Conservation (phyloP, 2,797 vertebrate species). For the Sebastes minor region DNA sequence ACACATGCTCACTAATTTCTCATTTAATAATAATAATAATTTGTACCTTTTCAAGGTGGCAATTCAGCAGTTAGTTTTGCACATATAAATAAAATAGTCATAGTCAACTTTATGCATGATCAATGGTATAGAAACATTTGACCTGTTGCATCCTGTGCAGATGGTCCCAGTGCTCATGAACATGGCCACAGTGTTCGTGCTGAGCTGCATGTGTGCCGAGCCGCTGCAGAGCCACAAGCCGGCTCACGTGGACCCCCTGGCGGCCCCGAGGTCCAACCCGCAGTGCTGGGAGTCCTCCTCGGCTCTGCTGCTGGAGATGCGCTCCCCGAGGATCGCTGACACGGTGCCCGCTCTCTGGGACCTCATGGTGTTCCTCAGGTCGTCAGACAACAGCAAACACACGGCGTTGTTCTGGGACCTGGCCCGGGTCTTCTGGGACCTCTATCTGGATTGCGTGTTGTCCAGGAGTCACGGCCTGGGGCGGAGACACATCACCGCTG, state of each 20-base stretch:
- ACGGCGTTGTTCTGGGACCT: slow-evolving; percentile 93
- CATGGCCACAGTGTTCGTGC: slow-evolving; percentile 78
- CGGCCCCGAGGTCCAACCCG: slow-evolving; percentile 83
- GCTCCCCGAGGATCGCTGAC: slow-evolving; percentile 90
- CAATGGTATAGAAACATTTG: background rate
- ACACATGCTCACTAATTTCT: background rate
- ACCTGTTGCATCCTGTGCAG: slow-evolving; percentile 40
- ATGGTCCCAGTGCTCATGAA: slow-evolving; percentile 71
- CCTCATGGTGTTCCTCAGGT: slow-evolving; percentile 90
- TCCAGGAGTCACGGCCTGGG: slow-evolving; percentile 94
- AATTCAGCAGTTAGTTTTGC: background rate
- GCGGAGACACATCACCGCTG: slow-evolving; percentile 76
- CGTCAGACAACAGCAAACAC: slow-evolving; percentile 91
- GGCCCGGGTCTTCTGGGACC: slow-evolving; percentile 95
- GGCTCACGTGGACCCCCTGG: slow-evolving; percentile 86
- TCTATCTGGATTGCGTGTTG: slow-evolving; percentile 92
- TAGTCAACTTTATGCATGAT: background rate
- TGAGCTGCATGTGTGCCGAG: slow-evolving; percentile 79
- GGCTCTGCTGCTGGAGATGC: slow-evolving; percentile 89
- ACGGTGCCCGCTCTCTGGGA: slow-evolving; percentile 93
- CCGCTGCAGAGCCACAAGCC: slow-evolving; percentile 75
- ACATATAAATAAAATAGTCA: too few species aligned
- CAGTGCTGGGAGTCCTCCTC: slow-evolving; percentile 96
- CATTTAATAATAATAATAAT: background rate
- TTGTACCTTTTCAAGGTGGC: background rate